Percentiles rank a stretch among this genome's conserved stretches.
phyloP scores from a whole-genome alignment of 2,888 invertebrate species.

The Cosmia trapezina region DNA sequence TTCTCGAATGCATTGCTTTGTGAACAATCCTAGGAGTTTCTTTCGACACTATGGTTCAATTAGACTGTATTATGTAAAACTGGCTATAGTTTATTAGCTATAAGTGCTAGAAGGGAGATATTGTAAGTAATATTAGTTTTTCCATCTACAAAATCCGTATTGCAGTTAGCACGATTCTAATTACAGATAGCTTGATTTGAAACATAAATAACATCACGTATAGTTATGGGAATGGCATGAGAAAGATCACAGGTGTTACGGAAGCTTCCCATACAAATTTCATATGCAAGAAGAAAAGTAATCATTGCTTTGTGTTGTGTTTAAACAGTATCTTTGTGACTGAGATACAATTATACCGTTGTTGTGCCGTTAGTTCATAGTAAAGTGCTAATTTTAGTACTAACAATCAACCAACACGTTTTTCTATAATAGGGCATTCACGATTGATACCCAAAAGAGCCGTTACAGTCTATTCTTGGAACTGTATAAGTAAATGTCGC shows the following conservation, averaged over 20 bases:
- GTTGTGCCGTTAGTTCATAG: constrained; percentile 6
- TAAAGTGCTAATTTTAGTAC: constrained; percentile 19
- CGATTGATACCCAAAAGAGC: constrained; percentile 19
- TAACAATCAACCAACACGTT: constrained; percentile 7
- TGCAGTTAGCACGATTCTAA: constrained; percentile 1
- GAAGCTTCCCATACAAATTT: constrained; percentile 54
- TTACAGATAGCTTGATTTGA: constrained; percentile 8
- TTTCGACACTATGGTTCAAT: not conserved
- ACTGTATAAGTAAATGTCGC: constrained; percentile 4
- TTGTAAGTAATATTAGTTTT: not conserved
- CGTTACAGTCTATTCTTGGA: constrained; percentile 17
- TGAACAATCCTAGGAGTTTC: not conserved
- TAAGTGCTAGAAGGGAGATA: not conserved
- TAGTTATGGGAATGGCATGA: constrained; percentile 39
- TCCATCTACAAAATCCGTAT: not conserved
- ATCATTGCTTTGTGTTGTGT: constrained; percentile 26
- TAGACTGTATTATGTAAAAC: not conserved
- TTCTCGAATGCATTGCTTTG: not conserved
- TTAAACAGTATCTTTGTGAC: constrained; percentile 17
- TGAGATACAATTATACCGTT: constrained; percentile 6
- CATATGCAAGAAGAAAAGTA: constrained; percentile 37
- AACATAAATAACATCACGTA: constrained; percentile 36
- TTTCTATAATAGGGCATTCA: constrained; percentile 33
- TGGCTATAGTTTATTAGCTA: not conserved
- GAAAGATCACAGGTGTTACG: constrained; percentile 49